Conservation (phyloP, 2,888 invertebrate genomes). For the Nomada goodeniana region DNA sequence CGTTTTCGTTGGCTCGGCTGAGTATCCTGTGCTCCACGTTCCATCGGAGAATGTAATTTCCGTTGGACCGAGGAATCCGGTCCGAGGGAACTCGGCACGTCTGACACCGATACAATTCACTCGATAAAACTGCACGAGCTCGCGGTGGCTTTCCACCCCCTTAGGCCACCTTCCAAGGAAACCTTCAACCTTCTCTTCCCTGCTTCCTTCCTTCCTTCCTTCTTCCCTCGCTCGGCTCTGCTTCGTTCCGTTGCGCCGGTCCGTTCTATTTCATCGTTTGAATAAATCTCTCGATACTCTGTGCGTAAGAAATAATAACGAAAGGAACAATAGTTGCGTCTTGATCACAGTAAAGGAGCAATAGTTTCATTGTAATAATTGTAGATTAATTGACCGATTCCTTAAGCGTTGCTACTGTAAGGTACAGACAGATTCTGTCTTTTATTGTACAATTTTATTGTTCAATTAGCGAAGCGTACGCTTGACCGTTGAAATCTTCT, state of each 20-base stretch:
- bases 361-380: too few relatives aligned
- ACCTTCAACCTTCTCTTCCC: conserved; percentile 55
- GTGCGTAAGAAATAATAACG: background rate
- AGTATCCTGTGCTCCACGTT: conserved; percentile 57
- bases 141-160: conserved; percentile 61
- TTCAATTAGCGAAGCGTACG: too few relatives aligned
- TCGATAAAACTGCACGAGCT: conserved; percentile 72
- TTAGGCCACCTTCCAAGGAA: background rate
- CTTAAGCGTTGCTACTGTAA: too few relatives aligned
- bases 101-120: conserved; percentile 78
- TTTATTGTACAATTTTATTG: too few relatives aligned
- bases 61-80: conserved; percentile 74
- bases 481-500: background rate
- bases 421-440: too few relatives aligned
- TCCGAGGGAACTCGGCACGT: conserved; percentile 73
- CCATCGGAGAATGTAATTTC: conserved; percentile 79
- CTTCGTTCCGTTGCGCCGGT: conserved; percentile 30
- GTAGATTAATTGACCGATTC: too few relatives aligned
- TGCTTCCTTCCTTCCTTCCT: conserved; percentile 43
- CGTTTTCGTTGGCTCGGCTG: conserved; percentile 44
- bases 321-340: too few relatives aligned
- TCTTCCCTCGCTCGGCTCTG: background rate
- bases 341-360: too few relatives aligned
- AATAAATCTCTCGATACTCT: conserved; percentile 33
- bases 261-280: conserved; percentile 37